Evolutionary conservation across 2,113 vertebrate genomes (phyloP).

Genomic region (Hylia prasina): DNA sequence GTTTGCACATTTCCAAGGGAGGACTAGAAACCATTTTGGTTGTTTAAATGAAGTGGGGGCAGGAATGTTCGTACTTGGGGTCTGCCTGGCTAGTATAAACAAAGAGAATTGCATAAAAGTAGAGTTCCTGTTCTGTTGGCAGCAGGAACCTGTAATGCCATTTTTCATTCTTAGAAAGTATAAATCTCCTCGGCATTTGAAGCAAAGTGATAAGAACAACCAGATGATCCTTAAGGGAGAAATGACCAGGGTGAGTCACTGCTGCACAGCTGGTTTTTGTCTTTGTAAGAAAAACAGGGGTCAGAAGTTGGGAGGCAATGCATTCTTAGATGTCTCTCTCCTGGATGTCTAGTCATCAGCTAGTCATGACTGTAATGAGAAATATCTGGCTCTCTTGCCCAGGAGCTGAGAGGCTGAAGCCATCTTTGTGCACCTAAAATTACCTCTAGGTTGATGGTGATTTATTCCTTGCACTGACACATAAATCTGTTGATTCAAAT

Average conservation of each 20-base stretch:
- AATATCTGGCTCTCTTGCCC: neutral
- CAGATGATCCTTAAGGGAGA: neutral
- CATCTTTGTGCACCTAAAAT: neutral
- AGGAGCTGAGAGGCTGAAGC: neutral
- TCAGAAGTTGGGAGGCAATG: neutral
- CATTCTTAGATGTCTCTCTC: neutral
- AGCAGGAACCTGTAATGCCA: neutral
- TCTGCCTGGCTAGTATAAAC: neutral
- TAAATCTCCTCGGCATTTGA: neutral
- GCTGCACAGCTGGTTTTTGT: neutral
- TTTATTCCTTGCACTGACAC: neutral
- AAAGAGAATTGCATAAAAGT: neutral
- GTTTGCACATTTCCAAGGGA: neutral
- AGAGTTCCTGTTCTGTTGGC: neutral
- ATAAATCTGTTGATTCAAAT: neutral
- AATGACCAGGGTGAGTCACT: neutral
- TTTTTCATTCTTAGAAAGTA: neutral
- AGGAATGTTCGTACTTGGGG: rapidly evolving
- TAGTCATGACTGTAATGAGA: neutral
- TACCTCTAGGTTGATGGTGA: neutral
- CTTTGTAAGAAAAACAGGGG: neutral
- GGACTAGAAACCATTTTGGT: rapidly evolving
- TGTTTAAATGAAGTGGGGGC: neutral
- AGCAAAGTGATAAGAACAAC: neutral
- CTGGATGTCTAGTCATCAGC: neutral